phyloP scores from a whole-genome alignment of 2,888 invertebrate species.

The Cylloceria caligata region DNA sequence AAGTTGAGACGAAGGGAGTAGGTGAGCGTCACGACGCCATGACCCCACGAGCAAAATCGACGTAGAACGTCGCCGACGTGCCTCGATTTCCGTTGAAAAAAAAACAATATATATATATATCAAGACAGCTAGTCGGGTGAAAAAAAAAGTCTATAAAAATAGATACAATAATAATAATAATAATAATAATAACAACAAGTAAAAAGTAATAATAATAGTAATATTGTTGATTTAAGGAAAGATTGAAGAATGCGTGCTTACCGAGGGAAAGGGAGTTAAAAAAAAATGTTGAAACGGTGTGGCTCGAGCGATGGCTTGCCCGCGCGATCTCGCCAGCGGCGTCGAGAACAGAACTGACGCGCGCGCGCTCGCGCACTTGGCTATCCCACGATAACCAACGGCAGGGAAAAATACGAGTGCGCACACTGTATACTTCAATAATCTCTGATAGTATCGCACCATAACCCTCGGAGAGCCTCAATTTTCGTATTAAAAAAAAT shows the following conservation, averaged over 20 bases:
- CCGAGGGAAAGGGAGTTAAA: not conserved
- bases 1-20: not conserved
- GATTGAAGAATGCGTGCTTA: too few relatives aligned
- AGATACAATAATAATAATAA: too few relatives aligned
- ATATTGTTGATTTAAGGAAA: too few relatives aligned
- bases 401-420: conserved; percentile 30
- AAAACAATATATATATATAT: too few relatives aligned
- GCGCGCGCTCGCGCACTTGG: not conserved
- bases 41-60: conserved; percentile 56
- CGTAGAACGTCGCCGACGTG: conserved; percentile 40
- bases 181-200: too few relatives aligned
- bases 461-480: not conserved
- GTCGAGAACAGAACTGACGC: conserved; percentile 4
- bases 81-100: not conserved
- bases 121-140: too few relatives aligned
- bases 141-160: too few relatives aligned
- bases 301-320: conserved; percentile 16
- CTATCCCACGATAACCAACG: conserved; percentile 2
- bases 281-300: not conserved
- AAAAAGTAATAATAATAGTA: too few relatives aligned
- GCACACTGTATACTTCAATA: conserved; percentile 19
- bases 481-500: not conserved
- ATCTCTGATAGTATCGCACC: conserved; percentile 57
- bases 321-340: conserved; percentile 24
- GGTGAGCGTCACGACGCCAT: conserved; percentile 66